Evolutionary conservation across 2,888 invertebrate species (phyloP).

Genomic region (Epinotia brunnichana): DNA sequence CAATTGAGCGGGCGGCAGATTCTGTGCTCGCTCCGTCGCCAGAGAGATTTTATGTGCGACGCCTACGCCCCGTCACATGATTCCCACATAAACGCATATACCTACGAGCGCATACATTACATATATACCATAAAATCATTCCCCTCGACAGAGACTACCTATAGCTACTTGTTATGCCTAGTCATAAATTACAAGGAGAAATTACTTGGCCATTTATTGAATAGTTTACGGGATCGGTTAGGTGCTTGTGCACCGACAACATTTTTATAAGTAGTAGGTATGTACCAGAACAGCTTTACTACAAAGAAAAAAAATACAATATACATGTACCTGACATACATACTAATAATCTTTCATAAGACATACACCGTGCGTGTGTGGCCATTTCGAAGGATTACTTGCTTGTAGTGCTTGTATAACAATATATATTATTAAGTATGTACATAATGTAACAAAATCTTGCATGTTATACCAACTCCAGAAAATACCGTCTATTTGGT

Average conservation of each 20-base stretch:
- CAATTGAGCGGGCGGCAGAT: slow-evolving; percentile 83
- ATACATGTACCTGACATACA: too few species aligned
- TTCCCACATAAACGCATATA: slow-evolving; percentile 58
- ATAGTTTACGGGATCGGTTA: neutral
- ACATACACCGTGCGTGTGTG: too few species aligned
- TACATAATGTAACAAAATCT: too few species aligned
- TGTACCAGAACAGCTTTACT: neutral
- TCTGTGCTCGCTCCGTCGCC: slow-evolving; percentile 77
- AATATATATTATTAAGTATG: neutral
- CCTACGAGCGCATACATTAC: slow-evolving; percentile 13
- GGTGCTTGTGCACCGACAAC: neutral
- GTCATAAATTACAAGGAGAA: slow-evolving; percentile 21
- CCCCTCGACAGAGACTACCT: neutral
- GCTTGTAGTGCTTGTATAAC: neutral
- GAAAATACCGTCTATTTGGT: too few species aligned
- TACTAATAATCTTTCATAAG: too few species aligned
- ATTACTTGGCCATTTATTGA: slow-evolving; percentile 21
- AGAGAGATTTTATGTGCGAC: slow-evolving; percentile 82
- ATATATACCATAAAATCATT: slow-evolving; percentile 7
- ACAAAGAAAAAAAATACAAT: neutral
- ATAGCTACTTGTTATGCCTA: neutral
- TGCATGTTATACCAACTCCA: too few species aligned
- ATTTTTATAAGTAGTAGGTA: neutral
- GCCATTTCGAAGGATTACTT: too few species aligned
- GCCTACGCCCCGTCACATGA: slow-evolving; percentile 78